Conservation (phyloP, 2,113 vertebrate genomes). For the Lophius piscatorius region DNA sequence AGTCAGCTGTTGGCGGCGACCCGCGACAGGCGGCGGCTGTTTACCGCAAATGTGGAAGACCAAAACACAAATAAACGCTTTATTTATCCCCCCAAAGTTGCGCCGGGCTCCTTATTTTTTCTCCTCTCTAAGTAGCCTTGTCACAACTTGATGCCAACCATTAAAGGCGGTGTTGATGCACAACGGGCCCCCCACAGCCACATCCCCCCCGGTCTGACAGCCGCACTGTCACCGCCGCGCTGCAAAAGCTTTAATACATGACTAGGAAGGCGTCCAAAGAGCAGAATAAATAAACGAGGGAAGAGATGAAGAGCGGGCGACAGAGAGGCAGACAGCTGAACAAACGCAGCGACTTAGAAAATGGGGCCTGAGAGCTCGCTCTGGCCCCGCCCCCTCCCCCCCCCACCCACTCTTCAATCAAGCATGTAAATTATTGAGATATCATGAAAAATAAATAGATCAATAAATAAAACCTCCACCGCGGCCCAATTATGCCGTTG, state of each 20-base stretch:
- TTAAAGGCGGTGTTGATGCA: constrained; percentile 66
- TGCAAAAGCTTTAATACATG: constrained; percentile 69
- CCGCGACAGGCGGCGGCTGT: constrained; percentile 33
- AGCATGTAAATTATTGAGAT: constrained; percentile 76
- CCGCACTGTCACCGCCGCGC: constrained; percentile 63
- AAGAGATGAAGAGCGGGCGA: constrained; percentile 72
- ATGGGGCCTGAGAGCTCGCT: constrained; percentile 67
- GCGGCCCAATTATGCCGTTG: constrained; percentile 69
- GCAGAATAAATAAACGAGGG: constrained; percentile 71
- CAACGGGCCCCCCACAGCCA: neutral
- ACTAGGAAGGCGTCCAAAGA: constrained; percentile 74
- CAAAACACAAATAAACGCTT: constrained; percentile 57
- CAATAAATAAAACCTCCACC: constrained; percentile 64
- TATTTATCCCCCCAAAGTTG: constrained; percentile 58
- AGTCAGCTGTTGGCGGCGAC: constrained; percentile 57
- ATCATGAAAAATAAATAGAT: constrained; percentile 76
- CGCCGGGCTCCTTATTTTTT: constrained; percentile 50
- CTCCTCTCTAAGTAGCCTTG: constrained; percentile 66
- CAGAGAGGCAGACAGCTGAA: constrained; percentile 75
- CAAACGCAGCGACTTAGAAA: constrained; percentile 78
- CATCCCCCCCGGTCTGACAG: constrained; percentile 51
- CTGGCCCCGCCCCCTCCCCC: constrained; percentile 37
- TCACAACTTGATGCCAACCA: constrained; percentile 68
- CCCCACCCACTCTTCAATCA: constrained; percentile 51
- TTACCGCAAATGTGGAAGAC: constrained; percentile 38